Evolutionary conservation across 2,888 invertebrate genomes (phyloP), one percentile per base, ranked within the genome.

Genomic region (Mimas tiliae): DNA sequence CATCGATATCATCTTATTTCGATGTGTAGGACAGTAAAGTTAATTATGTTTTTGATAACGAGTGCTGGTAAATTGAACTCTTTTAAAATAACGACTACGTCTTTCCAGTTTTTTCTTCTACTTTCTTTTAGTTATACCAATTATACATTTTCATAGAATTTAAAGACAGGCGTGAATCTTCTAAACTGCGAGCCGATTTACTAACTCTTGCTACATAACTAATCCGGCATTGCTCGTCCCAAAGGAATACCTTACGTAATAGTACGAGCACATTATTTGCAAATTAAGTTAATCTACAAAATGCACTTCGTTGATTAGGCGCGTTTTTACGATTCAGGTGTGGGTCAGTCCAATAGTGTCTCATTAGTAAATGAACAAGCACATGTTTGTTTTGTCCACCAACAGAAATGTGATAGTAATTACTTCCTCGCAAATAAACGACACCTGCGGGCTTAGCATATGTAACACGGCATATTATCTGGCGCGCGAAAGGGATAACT

Each of bases 291-390:
- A 58, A 58, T 58, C 16, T 38, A 42, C 58, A 12, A 42, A 58
- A 19, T 58, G 58, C 58, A 58, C 58, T 58, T 12, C 16, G 58
- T 4, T 21, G 58, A 58, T 58, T 12, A 58, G 19, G 12, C 38
- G 12, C 58, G 50, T 50, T 58, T 27, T 55, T 58, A 58, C 42
- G 19, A 42, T 16, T 16, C 42, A 42, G 58, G 58, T 34, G 58
- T 58, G 16, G 38, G 58, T 11, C 53, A 19, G 55, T 55, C 38
- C 16, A n/a, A 58, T 58, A 12, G 42, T 42, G 16, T 19, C 58
- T 58, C 38, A 42, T 58, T 58, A 58, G 58, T 12, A 42, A 58
- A 58, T 58, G 58, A 58, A 58, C 9, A 38, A 21, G 38, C 19
- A 42, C 55, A 55, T 34, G 27, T 27, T 53, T 53, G 33, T 53